These are phyloP conservation scores for Drosophila maculinotata DNA, from an alignment of 2,888 invertebrate species.

Conservation along the genomic window DNA sequence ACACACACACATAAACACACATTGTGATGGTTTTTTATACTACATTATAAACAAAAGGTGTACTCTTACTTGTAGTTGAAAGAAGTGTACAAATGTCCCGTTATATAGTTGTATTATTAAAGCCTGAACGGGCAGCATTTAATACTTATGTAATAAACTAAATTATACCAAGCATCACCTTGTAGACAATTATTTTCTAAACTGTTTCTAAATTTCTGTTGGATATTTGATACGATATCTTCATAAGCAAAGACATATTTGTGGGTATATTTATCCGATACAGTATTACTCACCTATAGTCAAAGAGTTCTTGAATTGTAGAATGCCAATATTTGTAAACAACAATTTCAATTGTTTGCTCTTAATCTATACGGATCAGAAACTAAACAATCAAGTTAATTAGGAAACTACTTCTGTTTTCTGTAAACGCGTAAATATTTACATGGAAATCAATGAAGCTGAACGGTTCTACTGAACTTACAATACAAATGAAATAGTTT, in stretches of 20 bases:
- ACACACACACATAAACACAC: conserved; percentile 5
- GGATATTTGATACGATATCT: too few relatives aligned
- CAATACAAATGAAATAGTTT: too few relatives aligned
- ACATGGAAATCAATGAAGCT: too few relatives aligned
- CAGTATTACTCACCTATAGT: not conserved
- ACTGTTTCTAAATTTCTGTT: too few relatives aligned
- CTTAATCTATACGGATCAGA: not conserved
- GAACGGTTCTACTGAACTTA: too few relatives aligned
- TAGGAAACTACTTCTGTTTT: not conserved
- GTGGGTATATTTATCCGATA: not conserved
- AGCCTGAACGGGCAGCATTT: conserved; percentile 75
- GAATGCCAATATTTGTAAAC: too few relatives aligned
- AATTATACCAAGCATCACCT: conserved; percentile 44
- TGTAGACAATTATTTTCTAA: too few relatives aligned
- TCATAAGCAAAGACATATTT: too few relatives aligned
- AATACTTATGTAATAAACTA: conserved; percentile 73
- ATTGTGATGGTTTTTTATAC: conserved; percentile 73
- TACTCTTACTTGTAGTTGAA: conserved; percentile 64
- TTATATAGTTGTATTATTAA: conserved; percentile 76
- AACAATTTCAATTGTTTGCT: not conserved
- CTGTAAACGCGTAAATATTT: conserved; percentile 1
- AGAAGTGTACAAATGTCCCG: conserved; percentile 71
- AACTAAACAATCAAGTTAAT: not conserved
- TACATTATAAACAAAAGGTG: conserved; percentile 62
- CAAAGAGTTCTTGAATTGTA: too few relatives aligned